Percentiles rank a stretch among this genome's conserved stretches.
Conservation (phyloP, 2,888 invertebrate genomes). For the Seladonia tumulorum region DNA sequence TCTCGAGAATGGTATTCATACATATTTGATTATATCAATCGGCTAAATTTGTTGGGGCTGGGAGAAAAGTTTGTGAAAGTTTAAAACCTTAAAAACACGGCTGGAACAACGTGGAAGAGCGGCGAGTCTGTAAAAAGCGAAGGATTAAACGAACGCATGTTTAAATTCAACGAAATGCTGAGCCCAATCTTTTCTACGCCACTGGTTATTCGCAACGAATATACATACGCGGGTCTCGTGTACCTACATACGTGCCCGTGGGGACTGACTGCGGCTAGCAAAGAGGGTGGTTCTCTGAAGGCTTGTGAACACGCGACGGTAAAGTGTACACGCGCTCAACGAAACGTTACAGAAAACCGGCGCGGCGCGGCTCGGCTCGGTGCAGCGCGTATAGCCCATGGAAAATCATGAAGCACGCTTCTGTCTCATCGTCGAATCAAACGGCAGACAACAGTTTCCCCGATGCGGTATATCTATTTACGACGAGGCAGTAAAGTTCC, state of each 20-base stretch:
- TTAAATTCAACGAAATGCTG: constrained; percentile 32
- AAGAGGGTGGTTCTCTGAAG: constrained; percentile 43
- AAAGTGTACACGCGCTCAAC: constrained; percentile 9
- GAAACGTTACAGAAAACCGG: constrained; percentile 13
- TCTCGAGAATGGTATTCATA: background rate
- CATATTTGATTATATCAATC: background rate
- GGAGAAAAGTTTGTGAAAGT: background rate
- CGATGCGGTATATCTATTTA: constrained; percentile 41
- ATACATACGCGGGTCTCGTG: background rate
- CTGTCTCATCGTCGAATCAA: constrained; percentile 35
- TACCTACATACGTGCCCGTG: constrained; percentile 4
- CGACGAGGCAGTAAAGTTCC: constrained; percentile 27
- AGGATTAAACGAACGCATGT: background rate
- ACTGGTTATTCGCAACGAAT: constrained; percentile 22
- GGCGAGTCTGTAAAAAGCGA: constrained; percentile 2
- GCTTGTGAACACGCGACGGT: constrained; percentile 36
- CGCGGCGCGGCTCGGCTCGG: background rate
- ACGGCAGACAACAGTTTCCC: constrained; percentile 35
- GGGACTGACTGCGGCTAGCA: constrained; percentile 25
- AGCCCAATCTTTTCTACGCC: constrained; percentile 43
- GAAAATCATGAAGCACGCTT: constrained; percentile 43
- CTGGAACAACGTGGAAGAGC: background rate
- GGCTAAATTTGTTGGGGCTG: background rate
- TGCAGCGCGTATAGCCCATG: background rate
- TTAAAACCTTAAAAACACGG: background rate